Percentiles rank a stretch among this genome's conserved stretches.
These are phyloP conservation scores for Cochlearius cochlearius DNA, from an alignment of 2,113 vertebrate species.

Conservation along the genomic window DNA sequence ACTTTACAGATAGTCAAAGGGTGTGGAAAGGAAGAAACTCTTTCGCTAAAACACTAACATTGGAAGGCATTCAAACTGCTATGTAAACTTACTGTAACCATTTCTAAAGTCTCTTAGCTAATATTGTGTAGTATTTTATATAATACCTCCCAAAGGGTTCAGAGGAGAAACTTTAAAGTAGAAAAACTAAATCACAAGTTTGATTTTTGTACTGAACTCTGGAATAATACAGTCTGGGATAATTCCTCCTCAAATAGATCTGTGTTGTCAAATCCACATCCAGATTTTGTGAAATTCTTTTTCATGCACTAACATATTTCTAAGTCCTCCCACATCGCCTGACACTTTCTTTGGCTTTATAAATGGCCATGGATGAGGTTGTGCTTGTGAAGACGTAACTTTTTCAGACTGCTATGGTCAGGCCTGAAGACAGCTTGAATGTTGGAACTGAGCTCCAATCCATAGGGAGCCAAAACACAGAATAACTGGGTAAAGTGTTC, in stretches of 20 bases:
- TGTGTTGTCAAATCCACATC: neutral
- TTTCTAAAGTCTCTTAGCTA: neutral
- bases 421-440: neutral
- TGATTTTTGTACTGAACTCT: neutral
- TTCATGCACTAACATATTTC: neutral
- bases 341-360: neutral
- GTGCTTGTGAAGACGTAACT: neutral
- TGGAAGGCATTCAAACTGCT: conserved; percentile 9
- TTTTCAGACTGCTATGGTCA: neutral
- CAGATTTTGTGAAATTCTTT: neutral
- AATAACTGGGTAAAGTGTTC: neutral
- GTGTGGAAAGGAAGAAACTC: conserved; percentile 27
- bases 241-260: neutral
- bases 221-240: neutral
- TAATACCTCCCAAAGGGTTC: neutral
- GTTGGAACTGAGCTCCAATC: neutral
- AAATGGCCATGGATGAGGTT: neutral
- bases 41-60: neutral
- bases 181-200: neutral
- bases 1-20: conserved; percentile 36
- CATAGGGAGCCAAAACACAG: neutral
- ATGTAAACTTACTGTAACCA: neutral
- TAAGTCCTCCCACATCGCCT: neutral
- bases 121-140: neutral
- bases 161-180: neutral